Conservation (phyloP, 2,113 vertebrate species). For the Dryoscopus gambensis region DNA sequence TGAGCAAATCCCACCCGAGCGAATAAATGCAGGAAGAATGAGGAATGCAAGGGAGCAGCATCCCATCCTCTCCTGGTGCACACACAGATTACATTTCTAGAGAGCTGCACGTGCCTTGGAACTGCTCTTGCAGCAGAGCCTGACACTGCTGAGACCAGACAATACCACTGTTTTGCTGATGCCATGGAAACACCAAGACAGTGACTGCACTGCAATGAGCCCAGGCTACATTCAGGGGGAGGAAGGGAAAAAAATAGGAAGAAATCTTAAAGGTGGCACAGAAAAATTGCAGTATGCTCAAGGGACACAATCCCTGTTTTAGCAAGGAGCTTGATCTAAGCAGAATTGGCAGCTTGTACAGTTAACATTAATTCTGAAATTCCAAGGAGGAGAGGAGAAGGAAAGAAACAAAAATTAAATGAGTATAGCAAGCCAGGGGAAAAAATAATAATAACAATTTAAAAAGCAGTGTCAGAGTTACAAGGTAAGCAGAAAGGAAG, state of each 20-base stretch:
- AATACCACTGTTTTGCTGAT: constrained; percentile 55
- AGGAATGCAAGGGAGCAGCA: neutral
- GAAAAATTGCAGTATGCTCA: neutral
- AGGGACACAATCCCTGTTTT: neutral
- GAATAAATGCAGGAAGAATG: neutral
- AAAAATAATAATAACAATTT: neutral
- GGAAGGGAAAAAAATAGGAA: neutral
- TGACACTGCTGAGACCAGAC: constrained; percentile 7
- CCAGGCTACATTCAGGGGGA: neutral
- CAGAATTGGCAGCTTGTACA: neutral
- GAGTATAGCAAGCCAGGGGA: neutral
- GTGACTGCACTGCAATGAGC: neutral
- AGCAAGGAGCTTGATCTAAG: neutral
- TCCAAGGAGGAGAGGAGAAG: neutral
- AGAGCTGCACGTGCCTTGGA: neutral
- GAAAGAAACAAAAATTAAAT: neutral
- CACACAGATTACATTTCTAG: neutral
- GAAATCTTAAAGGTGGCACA: neutral
- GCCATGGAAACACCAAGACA: constrained; percentile 59
- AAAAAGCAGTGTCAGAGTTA: neutral
- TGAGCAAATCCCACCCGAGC: neutral
- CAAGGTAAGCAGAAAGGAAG: constrained; percentile 13
- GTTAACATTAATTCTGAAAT: neutral
- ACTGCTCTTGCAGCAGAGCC: neutral
- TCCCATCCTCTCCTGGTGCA: neutral